These are phyloP conservation scores for Scaptomyza tumidula DNA, from an alignment of 2,888 invertebrate species.

Conservation along the genomic window DNA sequence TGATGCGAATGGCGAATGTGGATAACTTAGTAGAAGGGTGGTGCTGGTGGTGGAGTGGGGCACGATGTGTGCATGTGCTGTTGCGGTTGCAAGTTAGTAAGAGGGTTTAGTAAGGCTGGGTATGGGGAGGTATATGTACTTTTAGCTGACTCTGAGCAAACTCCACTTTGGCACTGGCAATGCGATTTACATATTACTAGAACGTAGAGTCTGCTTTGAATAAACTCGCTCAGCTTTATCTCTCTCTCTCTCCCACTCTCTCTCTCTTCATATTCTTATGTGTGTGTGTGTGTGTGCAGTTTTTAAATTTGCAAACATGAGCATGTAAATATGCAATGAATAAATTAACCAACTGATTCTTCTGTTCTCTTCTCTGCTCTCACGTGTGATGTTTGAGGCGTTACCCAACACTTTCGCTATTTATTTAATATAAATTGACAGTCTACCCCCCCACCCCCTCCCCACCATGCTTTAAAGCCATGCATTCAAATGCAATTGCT, in stretches of 20 bases:
- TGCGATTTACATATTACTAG: constrained; percentile 77
- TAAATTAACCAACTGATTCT: constrained; percentile 67
- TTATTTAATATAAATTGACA: constrained; percentile 74
- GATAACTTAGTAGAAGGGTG: neutral
- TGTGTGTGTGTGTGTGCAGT: constrained; percentile 51
- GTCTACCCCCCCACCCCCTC: neutral
- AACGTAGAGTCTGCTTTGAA: constrained; percentile 74
- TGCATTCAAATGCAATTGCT: neutral
- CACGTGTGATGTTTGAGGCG: constrained; percentile 15
- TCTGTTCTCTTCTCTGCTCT: constrained; percentile 18
- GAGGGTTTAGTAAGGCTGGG: too few relatives aligned
- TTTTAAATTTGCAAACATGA: constrained; percentile 79
- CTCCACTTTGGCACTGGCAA: constrained; percentile 67
- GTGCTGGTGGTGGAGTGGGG: neutral
- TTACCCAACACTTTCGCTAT: constrained; percentile 76
- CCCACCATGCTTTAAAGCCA: neutral
- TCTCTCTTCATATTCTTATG: constrained; percentile 1
- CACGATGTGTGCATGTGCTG: neutral
- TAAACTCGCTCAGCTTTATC: constrained; percentile 64
- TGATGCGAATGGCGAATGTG: constrained; percentile 59
- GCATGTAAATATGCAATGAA: constrained; percentile 79
- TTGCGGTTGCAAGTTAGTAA: neutral
- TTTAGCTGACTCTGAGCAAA: constrained; percentile 55
- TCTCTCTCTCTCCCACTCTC: constrained; percentile 18
- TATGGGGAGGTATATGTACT: too few relatives aligned